Evolutionary conservation across 2,113 vertebrate species (phyloP), one percentile per base, ranked within the genome.

Genomic region (Syrrhaptes paradoxus): DNA sequence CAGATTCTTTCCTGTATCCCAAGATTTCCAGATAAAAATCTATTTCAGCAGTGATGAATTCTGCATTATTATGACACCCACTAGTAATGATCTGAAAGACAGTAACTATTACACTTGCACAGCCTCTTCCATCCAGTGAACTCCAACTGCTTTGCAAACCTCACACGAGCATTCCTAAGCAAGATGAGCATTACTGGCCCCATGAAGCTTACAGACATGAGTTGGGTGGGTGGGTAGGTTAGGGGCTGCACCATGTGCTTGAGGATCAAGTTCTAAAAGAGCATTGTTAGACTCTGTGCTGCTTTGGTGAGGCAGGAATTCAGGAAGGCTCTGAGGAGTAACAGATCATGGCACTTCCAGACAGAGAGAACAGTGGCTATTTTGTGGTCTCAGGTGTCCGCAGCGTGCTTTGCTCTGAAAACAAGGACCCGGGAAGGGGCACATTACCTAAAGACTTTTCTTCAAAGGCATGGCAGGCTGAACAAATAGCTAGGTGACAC

Each of bases 371-470:
- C 94, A 97, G 95, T 95, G 57, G 70, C 16, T 95, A 93, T 96
- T 96, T 96, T 96, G 93, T 97, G 83, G 66, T 96, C 76, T 97
- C 95, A 89, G 86, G 86, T 96, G 84, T 97, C 93, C 4, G 4
- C 52, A 78, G 31, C 0, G 1, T 6, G 7, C 66, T 85, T 94
- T 85, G 36, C n/a, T 85, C n/a, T 73, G 59, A 90, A 93, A 92
- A 85, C 0, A 4, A 82, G 80, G 76, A 90, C 57, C 45, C 7
- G 2, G 65, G 77, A 89, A 86, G 70, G 76, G 73, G 66, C 32
- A 72, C 9, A 36, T 61, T 88, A 92, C 45, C 65, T 45, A 14
- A 13, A 90, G 48, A 8, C 63, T 89, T 68, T 67, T 17, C 89
- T 93, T 92, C 77, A 92, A 90, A 87, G 84, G 73, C 70, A 81